These are phyloP conservation scores for Petrocephalus schoutedeni DNA, from an alignment of 2,797 vertebrate species.

Conservation along the genomic window DNA sequence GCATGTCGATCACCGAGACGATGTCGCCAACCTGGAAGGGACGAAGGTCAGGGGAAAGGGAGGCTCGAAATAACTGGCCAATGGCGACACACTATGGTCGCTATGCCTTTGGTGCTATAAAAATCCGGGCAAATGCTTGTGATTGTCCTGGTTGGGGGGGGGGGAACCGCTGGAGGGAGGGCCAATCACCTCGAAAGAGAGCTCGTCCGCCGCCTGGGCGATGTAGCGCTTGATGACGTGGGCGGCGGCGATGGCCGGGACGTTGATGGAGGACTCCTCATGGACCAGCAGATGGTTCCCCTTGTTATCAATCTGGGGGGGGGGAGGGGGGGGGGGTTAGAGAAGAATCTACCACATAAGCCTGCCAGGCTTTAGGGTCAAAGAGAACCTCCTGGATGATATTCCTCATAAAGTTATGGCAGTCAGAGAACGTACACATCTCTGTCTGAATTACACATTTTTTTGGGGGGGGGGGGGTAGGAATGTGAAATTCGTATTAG, in stretches of 20 bases:
- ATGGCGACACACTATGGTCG: background rate
- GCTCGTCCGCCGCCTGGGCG: slow-evolving; percentile 88
- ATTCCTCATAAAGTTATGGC: too few species aligned
- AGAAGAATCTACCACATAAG: background rate
- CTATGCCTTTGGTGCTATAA: background rate
- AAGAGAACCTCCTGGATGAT: too few species aligned
- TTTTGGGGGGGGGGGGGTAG: too few species aligned
- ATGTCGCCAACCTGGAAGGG: slow-evolving; percentile 87
- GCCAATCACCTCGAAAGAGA: slow-evolving; percentile 85
- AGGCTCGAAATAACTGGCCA: background rate
- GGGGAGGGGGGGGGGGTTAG: background rate
- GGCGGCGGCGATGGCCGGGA: slow-evolving; percentile 93
- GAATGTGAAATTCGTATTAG: too few species aligned
- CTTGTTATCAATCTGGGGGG: slow-evolving; percentile 83
- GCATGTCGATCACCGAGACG: slow-evolving; percentile 98
- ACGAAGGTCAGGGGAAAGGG: background rate
- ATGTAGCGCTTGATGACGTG: slow-evolving; percentile 96
- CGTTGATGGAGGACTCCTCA: slow-evolving; percentile 95
- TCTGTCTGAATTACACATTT: too few species aligned
- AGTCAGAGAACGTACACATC: too few species aligned
- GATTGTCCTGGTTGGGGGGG: background rate
- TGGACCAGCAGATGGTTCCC: slow-evolving; percentile 95
- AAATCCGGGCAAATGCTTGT: background rate
- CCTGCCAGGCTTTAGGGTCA: too few species aligned
- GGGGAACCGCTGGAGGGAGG: background rate